Conservation (phyloP, 2,113 vertebrate genomes). For the Centrocercus urophasianus region DNA sequence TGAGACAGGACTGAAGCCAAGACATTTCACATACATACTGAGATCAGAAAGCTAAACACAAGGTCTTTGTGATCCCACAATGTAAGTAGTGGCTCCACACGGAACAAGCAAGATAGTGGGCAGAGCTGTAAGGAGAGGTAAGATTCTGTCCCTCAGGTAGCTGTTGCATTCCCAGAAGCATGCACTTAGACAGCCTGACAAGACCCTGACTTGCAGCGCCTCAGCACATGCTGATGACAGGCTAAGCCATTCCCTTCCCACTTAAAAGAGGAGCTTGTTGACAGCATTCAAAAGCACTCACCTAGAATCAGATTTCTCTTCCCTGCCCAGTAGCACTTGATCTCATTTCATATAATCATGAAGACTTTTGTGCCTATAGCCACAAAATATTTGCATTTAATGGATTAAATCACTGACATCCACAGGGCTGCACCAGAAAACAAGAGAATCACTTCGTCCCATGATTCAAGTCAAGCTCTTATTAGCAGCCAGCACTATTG, state of each 20-base stretch:
- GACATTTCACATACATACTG: accelerated
- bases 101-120: not conserved
- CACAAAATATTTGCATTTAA: not conserved
- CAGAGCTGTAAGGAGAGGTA: not conserved
- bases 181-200: not conserved
- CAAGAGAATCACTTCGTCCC: not conserved
- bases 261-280: too few species aligned
- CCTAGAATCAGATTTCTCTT: not conserved
- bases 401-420: not conserved
- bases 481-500: not conserved
- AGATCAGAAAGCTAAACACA: not conserved
- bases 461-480: not conserved
- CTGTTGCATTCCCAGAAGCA: not conserved
- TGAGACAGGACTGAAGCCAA: not conserved
- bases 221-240: not conserved
- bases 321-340: not conserved
- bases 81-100: not conserved
- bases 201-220: accelerated
- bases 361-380: not conserved
- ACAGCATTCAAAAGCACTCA: not conserved
- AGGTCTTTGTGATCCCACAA: not conserved
- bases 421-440: not conserved
- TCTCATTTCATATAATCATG: not conserved
- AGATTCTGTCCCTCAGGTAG: accelerated
- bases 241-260: not conserved